Base-by-base conservation (phyloP, 2,113 vertebrate genomes). In the Thryonomys swinderianus region DNA sequence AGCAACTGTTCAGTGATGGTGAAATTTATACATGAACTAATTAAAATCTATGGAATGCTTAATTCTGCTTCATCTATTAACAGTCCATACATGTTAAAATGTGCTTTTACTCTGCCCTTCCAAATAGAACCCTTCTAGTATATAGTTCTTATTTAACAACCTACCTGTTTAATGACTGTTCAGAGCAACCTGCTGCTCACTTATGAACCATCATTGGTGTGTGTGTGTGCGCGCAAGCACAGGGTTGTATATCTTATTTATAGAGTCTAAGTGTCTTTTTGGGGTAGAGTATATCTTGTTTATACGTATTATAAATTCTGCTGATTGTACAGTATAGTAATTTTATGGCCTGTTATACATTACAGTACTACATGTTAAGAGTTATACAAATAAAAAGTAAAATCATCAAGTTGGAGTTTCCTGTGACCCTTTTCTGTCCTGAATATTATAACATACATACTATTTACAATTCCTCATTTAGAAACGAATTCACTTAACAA, bases 21-120 rank as follows among this genome's bases (percentile, higher is more conserved):
- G 11, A 55, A 90, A 90, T 84, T 84, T 61, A 81, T 51, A n/a
- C 27, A 61, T 61, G n/a, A 81, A 85, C 64, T 94, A 91, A 93
- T 73, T 71, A 85, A 85, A 95, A 79, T 8, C 37, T 42, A 42
- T 17, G 5, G 42, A 62, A 81, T 85, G 51, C 73, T 88, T 67
- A 61, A 67, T 57, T 62, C 74, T 69, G 27, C 45, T 61, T 94
- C 40, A 93, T 62, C 84, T 51, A 67, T 42, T 27, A 78, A 82
- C 5, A 76, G 42, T 3, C 51, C 55, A 57, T 18, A 81, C 30
- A n/a, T 30, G 45, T 59, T 51, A 80, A 57, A 84, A 74, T 80
- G 61, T 40, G 67, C 81, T 83, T 66, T 91, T 62, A 92, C 45
- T 78, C 13, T 85, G 7, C 61, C 67, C 55, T 90, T 92, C 81